These are phyloP conservation scores for Drosophila hawaiiensis DNA, from an alignment of 2,888 invertebrate species.

Conservation along the genomic window DNA sequence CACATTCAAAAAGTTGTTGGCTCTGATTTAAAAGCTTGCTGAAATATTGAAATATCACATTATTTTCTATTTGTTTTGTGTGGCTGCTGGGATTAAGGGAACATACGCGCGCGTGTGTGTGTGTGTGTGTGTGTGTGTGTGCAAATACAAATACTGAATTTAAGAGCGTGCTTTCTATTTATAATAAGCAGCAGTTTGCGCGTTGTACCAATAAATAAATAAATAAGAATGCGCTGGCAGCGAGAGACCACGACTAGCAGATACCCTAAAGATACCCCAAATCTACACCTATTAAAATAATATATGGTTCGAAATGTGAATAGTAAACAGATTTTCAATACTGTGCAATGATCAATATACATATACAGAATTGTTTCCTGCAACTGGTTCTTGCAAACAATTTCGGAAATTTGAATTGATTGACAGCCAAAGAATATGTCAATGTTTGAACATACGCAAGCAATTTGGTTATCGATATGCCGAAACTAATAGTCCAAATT, in stretches of 20 bases:
- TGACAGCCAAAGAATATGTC: background rate
- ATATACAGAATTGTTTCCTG: background rate
- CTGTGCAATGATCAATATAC: too few relatives aligned
- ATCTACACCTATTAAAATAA: background rate
- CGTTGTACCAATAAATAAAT: conserved; percentile 15
- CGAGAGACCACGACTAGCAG: background rate
- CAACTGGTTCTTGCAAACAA: background rate
- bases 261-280: background rate
- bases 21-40: background rate
- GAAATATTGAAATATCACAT: conserved; percentile 8
- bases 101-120: background rate
- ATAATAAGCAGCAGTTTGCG: conserved; percentile 8
- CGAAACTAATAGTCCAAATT: background rate
- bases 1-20: background rate
- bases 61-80: background rate
- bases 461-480: too few relatives aligned
- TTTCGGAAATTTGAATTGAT: background rate
- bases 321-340: background rate
- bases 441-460: too few relatives aligned
- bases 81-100: background rate
- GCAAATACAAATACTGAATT: background rate
- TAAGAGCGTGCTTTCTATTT: conserved; percentile 4
- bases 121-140: background rate
- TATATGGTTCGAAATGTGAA: background rate
- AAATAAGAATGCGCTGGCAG: background rate